Evolutionary conservation across 2,797 vertebrate genomes (phyloP).

Genomic region (Otolemur crassicaudatus): DNA sequence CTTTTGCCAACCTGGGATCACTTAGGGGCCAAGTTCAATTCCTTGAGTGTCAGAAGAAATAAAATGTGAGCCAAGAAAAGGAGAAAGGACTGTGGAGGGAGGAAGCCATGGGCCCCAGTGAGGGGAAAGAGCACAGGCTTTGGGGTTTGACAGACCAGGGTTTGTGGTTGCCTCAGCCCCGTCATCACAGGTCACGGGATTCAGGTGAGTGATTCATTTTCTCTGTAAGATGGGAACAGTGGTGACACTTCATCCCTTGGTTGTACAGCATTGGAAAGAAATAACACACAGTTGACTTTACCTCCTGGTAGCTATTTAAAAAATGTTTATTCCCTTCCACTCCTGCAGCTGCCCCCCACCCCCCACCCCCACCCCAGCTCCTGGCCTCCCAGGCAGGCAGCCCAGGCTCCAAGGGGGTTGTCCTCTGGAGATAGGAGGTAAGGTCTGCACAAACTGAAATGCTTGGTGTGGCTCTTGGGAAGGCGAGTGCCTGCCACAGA

Average conservation of each 20-base stretch:
- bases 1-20: neutral
- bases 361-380: neutral
- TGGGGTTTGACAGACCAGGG: neutral
- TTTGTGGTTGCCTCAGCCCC: neutral
- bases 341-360: neutral
- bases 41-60: neutral
- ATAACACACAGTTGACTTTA: neutral
- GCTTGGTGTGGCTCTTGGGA: neutral
- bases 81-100: neutral
- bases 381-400: accelerated
- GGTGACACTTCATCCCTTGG: accelerated
- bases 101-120: accelerated
- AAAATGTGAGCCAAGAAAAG: neutral
- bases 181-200: neutral
- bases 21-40: neutral
- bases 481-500: neutral
- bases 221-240: neutral
- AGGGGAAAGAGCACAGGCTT: neutral
- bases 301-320: neutral
- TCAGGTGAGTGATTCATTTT: neutral
- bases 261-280: neutral
- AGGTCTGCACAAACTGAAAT: neutral
- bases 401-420: neutral
- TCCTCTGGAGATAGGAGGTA: neutral
- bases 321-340: neutral